Conservation (phyloP, 2,888 invertebrate species). For the Acanthococcus lagerstroemiae region DNA sequence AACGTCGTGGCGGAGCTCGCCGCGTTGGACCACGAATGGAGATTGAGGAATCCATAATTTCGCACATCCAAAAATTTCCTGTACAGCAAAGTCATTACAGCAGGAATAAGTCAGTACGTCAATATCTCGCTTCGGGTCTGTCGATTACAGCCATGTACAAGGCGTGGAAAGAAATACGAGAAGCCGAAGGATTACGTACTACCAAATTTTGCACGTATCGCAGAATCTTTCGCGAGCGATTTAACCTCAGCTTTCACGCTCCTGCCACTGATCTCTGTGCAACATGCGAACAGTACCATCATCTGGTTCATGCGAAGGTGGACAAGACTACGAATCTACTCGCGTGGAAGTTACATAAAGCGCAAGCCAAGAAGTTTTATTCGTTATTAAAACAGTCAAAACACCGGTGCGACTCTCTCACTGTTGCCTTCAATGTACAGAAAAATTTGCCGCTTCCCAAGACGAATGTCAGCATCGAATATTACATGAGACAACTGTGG, state of each 20-base stretch:
- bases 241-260: not conserved
- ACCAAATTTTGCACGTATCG: not conserved
- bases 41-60: not conserved
- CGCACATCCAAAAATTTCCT: not conserved
- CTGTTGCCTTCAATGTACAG: not conserved
- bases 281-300: not conserved
- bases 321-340: not conserved
- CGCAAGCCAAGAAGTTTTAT: not conserved
- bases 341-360: not conserved
- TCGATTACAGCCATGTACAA: not conserved
- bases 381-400: not conserved
- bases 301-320: too few species aligned
- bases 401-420: not conserved
- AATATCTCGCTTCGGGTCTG: not conserved
- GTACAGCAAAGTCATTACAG: constrained; percentile 1
- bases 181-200: not conserved
- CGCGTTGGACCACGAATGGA: not conserved
- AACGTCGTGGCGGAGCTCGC: constrained; percentile 9
- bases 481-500: not conserved
- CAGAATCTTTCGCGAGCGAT: not conserved
- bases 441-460: not conserved
- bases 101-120: not conserved
- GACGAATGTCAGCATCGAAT: not conserved
- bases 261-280: not conserved
- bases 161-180: not conserved